Evolutionary conservation across 2,797 vertebrate species (phyloP).

Genomic region (Acrossocheilus fasciatus): DNA sequence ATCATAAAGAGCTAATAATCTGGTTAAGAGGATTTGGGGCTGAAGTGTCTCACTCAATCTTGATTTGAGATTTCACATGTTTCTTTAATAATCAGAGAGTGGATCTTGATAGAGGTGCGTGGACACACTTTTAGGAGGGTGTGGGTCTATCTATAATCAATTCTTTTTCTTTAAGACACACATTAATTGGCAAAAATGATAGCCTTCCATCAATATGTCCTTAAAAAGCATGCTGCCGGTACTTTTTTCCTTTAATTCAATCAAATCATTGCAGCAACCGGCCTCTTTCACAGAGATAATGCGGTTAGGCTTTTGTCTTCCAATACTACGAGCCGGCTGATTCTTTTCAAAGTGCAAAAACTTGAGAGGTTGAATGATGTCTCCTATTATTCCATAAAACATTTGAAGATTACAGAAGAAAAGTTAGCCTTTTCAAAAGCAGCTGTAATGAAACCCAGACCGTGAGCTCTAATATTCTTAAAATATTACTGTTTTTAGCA

Average conservation of each 20-base stretch:
- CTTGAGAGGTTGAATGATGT: conserved; percentile 83
- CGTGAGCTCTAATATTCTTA: conserved; percentile 73
- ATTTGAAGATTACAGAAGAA: conserved; percentile 91
- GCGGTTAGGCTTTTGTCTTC: conserved; percentile 93
- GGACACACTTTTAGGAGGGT: conserved; percentile 61
- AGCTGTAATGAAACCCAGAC: conserved; percentile 80
- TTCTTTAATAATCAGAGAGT: conserved; percentile 69
- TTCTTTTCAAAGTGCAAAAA: conserved; percentile 71
- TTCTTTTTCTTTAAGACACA: conserved; percentile 83
- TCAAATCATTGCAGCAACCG: conserved; percentile 91
- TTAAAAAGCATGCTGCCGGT: conserved; percentile 86
- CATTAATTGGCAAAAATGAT: conserved; percentile 97
- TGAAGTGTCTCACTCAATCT: conserved; percentile 48
- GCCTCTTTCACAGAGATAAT: conserved; percentile 90
- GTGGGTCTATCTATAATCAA: conserved; percentile 93
- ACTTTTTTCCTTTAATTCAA: conserved; percentile 87
- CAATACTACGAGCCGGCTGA: conserved; percentile 81
- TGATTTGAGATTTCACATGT: conserved; percentile 53
- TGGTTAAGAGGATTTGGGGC: conserved; percentile 30
- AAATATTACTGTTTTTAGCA: conserved; percentile 47
- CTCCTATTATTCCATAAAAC: conserved; percentile 92
- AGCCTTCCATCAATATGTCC: conserved; percentile 92
- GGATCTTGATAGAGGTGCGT: conserved; percentile 60
- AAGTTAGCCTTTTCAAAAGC: conserved; percentile 85
- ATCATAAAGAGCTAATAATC: conserved; percentile 43